Evolutionary conservation across 2,888 invertebrate species (phyloP), one percentile per base, ranked within the genome.

Genomic region (Mycalesis mineus): DNA sequence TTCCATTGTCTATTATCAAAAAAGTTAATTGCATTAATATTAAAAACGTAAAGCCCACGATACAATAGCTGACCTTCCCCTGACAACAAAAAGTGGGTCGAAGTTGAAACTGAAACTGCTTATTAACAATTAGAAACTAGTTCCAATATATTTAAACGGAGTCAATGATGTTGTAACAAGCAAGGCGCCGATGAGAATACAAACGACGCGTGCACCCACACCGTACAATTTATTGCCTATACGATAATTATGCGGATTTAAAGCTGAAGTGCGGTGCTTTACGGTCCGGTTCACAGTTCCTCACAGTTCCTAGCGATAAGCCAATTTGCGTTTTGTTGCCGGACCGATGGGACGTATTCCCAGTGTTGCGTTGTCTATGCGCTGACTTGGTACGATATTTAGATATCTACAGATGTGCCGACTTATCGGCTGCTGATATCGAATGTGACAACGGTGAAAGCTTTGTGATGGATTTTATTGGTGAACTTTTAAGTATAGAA

Each of bases 171-270:
- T 72, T 69, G 72, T 73, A 67, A 68, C 71, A 67, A 70, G 64
- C 65, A 66, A 66, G 66, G 63, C 65, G 71, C 64, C 64, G 63
- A 65, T 66, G 69, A 67, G 70, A 71, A 72, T 71, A 73, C 72
- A 73, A 72, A 72, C 68, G 69, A 69, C 70, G 71, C 65, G 66
- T 66, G 69, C 72, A 71, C 77, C 75, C 76, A 73, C 77, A 72
- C 72, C 65, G 65, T 65, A 72, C 71, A 77, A 88, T 86, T 87
- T 88, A 88, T 86, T 70, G 76, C 80, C 76, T 78, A 78, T 81
- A 76, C 80, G 79, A 87, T 86, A 87, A 87, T 87, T 87, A 84
- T 84, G 77, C 81, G 81, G 82, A 85, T 82, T 82, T 82, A 79
- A 80, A 78, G 77, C 75, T 77, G 77, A 79, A 77, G 75, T 75